These are phyloP conservation scores for Archocentrus centrarchus DNA, from an alignment of 2,113 vertebrate genomes.

Conservation along the genomic window DNA sequence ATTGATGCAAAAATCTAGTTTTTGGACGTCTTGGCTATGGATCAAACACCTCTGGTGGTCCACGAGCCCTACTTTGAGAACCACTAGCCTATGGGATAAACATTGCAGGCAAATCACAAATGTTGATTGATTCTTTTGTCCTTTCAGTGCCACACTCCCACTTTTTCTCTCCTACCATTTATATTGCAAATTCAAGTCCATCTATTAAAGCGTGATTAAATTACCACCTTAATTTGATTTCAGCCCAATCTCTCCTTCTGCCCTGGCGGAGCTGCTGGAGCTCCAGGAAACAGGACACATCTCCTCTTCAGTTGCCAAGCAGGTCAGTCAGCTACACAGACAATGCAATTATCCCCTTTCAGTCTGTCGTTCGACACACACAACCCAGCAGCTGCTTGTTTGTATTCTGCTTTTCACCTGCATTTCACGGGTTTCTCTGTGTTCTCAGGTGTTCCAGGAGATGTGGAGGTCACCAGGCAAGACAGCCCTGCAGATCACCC, in stretches of 20 bases:
- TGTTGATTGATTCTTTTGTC: constrained; percentile 12
- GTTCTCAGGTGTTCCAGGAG: constrained; percentile 80
- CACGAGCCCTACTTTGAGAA: not conserved
- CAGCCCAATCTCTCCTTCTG: constrained; percentile 85
- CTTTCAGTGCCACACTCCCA: constrained; percentile 11
- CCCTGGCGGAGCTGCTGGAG: constrained; percentile 89
- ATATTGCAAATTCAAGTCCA: constrained; percentile 27
- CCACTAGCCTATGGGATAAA: constrained; percentile 27
- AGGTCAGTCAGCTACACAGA: constrained; percentile 78
- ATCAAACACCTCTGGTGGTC: not conserved
- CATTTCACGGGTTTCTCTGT: not conserved
- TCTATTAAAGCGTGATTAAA: constrained; percentile 38
- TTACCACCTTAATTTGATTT: constrained; percentile 27
- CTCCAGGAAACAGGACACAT: constrained; percentile 86
- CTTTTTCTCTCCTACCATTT: constrained; percentile 14
- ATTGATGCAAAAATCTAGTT: not conserved
- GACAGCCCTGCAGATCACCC: constrained; percentile 84
- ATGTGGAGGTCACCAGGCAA: constrained; percentile 87
- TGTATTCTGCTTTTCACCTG: constrained; percentile 12
- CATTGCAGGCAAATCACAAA: constrained; percentile 17
- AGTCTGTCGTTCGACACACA: not conserved
- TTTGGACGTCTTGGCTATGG: not conserved
- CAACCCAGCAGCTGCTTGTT: not conserved
- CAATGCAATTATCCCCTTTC: constrained; percentile 20
- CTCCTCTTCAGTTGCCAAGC: constrained; percentile 89